phyloP scores from a whole-genome alignment of 2,888 invertebrate species.

The Perdita meconis region DNA sequence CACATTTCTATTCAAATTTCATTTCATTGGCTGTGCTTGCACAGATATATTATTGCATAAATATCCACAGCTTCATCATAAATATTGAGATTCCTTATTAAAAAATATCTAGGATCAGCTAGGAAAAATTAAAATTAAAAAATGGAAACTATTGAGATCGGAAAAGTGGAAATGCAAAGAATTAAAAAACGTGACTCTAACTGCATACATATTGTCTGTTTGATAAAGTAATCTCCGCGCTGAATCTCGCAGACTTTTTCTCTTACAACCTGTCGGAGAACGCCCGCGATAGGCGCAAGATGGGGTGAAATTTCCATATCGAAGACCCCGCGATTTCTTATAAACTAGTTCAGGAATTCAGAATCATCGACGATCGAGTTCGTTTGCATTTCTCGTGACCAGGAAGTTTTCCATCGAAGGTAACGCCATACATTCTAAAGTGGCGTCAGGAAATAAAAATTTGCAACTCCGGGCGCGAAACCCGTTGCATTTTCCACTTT shows the following conservation, averaged over 20 bases:
- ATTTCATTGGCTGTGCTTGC: too few species aligned
- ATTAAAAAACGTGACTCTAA: background rate
- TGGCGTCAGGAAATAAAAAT: constrained; percentile 24
- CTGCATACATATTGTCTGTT: background rate
- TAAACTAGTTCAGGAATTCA: constrained; percentile 51
- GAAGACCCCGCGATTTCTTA: constrained; percentile 58
- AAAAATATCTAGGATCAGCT: too few species aligned
- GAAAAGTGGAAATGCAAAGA: too few species aligned
- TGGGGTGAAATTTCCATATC: constrained; percentile 63
- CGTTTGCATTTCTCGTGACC: constrained; percentile 57
- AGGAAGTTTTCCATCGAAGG: constrained; percentile 15
- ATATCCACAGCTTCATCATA: too few species aligned
- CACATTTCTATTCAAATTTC: too few species aligned
- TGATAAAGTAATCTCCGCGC: background rate
- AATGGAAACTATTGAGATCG: too few species aligned
- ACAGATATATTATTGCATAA: too few species aligned
- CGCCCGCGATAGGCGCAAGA: constrained; percentile 39
- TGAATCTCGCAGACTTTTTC: constrained; percentile 17
- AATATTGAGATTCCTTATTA: too few species aligned
- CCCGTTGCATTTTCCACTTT: background rate
- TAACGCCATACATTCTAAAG: constrained; percentile 38
- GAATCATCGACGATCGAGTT: constrained; percentile 51
- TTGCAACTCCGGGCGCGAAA: background rate
- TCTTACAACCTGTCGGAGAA: constrained; percentile 22
- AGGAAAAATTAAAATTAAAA: too few species aligned